Conservation (phyloP, 2,888 invertebrate genomes). For the Cheilosia soror region DNA sequence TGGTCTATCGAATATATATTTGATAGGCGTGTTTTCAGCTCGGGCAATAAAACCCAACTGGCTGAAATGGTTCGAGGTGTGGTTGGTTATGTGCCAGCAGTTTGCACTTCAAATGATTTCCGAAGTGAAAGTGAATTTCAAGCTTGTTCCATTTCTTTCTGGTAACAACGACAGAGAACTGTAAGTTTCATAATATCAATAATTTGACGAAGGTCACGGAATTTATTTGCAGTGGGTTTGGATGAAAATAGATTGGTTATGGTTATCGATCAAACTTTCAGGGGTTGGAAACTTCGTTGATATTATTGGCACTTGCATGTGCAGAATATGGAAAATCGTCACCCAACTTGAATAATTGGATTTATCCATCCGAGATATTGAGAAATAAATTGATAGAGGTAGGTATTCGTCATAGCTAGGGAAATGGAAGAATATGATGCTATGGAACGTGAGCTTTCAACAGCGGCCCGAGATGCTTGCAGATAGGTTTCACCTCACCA, state of each 20-base stretch:
- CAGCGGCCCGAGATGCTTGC: too few relatives aligned
- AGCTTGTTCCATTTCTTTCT: conserved; percentile 8
- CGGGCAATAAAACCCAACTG: conserved; percentile 27
- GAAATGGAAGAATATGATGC: not conserved
- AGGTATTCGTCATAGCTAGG: not conserved
- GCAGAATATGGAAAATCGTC: not conserved
- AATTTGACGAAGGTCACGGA: conserved; percentile 47
- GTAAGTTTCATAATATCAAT: conserved; percentile 35
- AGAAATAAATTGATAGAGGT: not conserved
- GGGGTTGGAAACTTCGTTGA: conserved; percentile 23
- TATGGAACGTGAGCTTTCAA: too few relatives aligned
- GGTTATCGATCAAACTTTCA: conserved; percentile 60
- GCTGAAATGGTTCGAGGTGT: conserved; percentile 28
- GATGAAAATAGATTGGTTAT: conserved; percentile 42
- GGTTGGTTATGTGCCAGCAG: conserved; percentile 35
- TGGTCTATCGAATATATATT: conserved; percentile 35
- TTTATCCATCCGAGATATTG: too few relatives aligned
- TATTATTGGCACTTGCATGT: not conserved
- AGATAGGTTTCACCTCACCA: too few relatives aligned
- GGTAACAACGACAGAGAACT: conserved; percentile 13
- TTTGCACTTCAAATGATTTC: conserved; percentile 18
- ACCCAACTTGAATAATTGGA: too few relatives aligned
- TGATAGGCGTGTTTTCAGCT: conserved; percentile 34
- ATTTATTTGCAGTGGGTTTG: conserved; percentile 27
- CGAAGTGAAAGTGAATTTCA: not conserved